A percentile compares a stretch with the other conserved stretches of the same genome.
Evolutionary conservation across 92 coral and sea anemone genomes (phyloP).

Genomic region (Isaurus tuberculatus): DNA sequence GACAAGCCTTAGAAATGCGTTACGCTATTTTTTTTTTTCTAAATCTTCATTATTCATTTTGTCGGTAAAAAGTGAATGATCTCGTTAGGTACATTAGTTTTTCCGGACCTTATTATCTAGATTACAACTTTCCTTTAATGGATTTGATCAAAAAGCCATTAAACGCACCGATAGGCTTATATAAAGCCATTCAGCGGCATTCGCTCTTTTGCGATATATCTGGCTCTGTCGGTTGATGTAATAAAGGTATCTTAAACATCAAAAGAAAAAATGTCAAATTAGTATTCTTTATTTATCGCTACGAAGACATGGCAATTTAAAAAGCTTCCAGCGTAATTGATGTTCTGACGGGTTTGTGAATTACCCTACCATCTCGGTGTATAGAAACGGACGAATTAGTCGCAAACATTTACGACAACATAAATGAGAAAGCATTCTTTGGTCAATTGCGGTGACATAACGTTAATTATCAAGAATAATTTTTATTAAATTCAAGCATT

Average conservation of each 20-base stretch:
- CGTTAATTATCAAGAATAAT: too few relatives aligned
- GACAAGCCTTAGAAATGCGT: too few relatives aligned
- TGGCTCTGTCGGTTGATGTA: not conserved
- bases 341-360: not conserved
- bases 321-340: not conserved
- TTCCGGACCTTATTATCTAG: not conserved
- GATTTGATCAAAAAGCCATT: not conserved
- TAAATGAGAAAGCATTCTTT: too few relatives aligned
- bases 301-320: not conserved
- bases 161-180: not conserved
- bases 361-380: not conserved
- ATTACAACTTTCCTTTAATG: not conserved
- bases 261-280: not conserved
- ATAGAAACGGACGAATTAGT: too few relatives aligned
- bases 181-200: not conserved
- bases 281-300: not conserved
- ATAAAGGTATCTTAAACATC: not conserved
- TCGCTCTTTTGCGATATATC: not conserved
- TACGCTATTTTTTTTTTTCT: not conserved
- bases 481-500: too few relatives aligned
- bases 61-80: not conserved
- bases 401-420: too few relatives aligned
- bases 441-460: too few relatives aligned
- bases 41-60: not conserved
- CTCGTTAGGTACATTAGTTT: not conserved